These are phyloP conservation scores for Maccullochella peelii DNA, from an alignment of 2,113 vertebrate species.

Conservation along the genomic window DNA sequence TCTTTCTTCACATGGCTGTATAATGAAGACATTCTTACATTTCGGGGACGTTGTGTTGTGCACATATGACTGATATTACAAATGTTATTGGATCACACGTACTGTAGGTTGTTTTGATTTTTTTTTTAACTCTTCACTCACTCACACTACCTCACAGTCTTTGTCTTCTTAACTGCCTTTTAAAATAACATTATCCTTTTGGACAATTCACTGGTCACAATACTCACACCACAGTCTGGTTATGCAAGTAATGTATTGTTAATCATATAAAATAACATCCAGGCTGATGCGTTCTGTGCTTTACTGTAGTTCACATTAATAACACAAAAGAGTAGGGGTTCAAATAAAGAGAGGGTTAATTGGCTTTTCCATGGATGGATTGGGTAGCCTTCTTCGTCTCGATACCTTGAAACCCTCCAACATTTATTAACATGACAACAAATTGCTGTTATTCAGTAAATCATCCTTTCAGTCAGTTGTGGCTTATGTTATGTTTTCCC, in stretches of 20 bases:
- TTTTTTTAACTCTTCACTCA: background rate
- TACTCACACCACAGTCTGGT: background rate
- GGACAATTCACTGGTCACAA: background rate
- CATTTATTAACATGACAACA: background rate
- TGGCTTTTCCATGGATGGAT: background rate
- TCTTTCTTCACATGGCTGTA: background rate
- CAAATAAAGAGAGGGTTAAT: background rate
- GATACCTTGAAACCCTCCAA: background rate
- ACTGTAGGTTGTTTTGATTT: slow-evolving; percentile 13
- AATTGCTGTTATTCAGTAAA: background rate
- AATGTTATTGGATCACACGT: slow-evolving; percentile 1
- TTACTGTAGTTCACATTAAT: background rate
- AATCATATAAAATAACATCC: background rate
- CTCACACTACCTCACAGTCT: slow-evolving; percentile 37
- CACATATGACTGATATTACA: background rate
- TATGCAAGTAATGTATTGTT: background rate
- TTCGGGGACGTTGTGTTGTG: background rate
- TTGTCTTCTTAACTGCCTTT: background rate
- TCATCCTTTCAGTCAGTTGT: background rate
- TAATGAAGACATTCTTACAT: background rate
- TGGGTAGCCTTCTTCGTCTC: background rate
- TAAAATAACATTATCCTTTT: background rate
- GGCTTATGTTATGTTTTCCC: background rate
- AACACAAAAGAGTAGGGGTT: background rate
- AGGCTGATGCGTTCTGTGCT: background rate